Percentiles rank a stretch among this genome's conserved stretches.
Evolutionary conservation across 2,888 invertebrate genomes (phyloP).

Genomic region (Tolmerus cingulatus): DNA sequence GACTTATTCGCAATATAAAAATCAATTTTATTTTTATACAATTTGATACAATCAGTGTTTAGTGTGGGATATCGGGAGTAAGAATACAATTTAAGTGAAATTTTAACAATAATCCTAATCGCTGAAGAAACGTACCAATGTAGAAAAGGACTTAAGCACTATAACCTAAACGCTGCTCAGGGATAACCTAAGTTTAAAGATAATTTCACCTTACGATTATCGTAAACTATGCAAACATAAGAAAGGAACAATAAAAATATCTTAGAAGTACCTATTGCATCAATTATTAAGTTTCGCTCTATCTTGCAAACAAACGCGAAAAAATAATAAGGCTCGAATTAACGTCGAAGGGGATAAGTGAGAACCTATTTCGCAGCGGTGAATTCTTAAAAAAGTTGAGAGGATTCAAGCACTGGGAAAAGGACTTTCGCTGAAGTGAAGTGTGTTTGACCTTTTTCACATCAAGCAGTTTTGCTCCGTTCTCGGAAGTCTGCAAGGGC

Average conservation of each 20-base stretch:
- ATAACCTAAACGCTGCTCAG: background rate
- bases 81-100: constrained; percentile 14
- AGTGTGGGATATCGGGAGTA: background rate
- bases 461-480: background rate
- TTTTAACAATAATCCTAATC: background rate
- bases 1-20: too few species aligned
- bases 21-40: constrained; percentile 26
- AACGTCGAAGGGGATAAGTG: background rate
- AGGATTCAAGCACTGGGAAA: background rate
- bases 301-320: background rate
- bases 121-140: background rate
- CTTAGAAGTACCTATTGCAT: constrained; percentile 31
- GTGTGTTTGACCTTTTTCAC: background rate
- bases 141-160: background rate
- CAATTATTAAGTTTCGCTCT: constrained; percentile 8
- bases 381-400: background rate
- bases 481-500: background rate
- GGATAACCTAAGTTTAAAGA: background rate
- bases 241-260: constrained; percentile 9
- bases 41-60: constrained; percentile 30
- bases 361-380: background rate
- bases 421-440: background rate
- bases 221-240: background rate
- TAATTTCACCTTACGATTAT: background rate
- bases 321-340: background rate